These are phyloP conservation scores for Ptilodon capucinus DNA, from an alignment of 2,888 invertebrate species.

Conservation along the genomic window DNA sequence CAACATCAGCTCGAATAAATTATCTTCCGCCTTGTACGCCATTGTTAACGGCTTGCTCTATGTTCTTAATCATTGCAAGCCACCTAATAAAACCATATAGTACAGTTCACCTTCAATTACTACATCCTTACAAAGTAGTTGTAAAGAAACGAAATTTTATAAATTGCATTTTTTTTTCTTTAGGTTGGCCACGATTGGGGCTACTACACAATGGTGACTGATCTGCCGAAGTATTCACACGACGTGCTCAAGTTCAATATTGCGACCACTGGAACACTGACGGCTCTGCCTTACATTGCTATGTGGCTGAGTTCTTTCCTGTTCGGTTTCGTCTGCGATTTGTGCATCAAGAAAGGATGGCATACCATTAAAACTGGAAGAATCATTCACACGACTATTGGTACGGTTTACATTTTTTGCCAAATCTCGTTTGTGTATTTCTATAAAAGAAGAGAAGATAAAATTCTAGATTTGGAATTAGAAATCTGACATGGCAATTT, in stretches of 20 bases:
- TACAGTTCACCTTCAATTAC: no score
- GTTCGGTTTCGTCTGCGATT: conserved; percentile 87
- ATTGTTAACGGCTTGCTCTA: no score
- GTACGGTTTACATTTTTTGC: conserved; percentile 56
- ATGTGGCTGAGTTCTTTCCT: conserved; percentile 85
- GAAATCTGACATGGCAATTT: no score
- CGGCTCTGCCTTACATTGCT: conserved; percentile 85
- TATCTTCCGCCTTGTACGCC: no score
- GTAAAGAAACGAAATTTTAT: no score
- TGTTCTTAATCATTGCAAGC: no score
- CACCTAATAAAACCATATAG: no score
- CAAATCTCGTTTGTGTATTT: not conserved
- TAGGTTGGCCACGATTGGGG: conserved; percentile 84
- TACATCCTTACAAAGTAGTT: no score
- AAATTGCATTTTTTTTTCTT: conserved; percentile 12
- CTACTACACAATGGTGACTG: conserved; percentile 88
- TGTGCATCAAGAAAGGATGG: conserved; percentile 83
- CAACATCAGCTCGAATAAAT: no score
- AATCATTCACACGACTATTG: conserved; percentile 86
- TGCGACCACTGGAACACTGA: conserved; percentile 83
- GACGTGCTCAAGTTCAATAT: conserved; percentile 85
- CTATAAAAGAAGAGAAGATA: no score
- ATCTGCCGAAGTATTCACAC: conserved; percentile 86
- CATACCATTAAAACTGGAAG: conserved; percentile 83
- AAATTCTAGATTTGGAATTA: no score